A percentile compares a stretch with the other conserved stretches of the same genome.
These are phyloP conservation scores for Phalanger gymnotis DNA, from an alignment of 2,797 vertebrate genomes.

Conservation along the genomic window DNA sequence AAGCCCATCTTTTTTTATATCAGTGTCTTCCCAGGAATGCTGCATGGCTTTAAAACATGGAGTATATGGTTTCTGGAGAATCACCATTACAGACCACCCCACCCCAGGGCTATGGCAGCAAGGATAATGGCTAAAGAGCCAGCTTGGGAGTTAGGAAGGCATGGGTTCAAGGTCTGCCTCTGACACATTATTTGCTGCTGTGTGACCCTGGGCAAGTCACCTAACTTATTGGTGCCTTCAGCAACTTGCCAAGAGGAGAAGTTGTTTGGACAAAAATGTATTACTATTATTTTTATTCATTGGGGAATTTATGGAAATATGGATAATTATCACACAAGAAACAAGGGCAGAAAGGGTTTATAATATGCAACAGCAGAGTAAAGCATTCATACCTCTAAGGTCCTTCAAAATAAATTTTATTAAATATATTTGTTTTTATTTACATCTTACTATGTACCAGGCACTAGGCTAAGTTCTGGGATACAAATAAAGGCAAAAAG, in stretches of 20 bases:
- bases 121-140: neutral
- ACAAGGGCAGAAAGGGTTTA: neutral
- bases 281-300: neutral
- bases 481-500: neutral
- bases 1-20: neutral
- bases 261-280: neutral
- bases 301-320: neutral
- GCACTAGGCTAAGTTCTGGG: neutral
- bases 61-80: neutral
- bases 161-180: neutral
- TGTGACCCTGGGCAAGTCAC: neutral
- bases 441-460: neutral
- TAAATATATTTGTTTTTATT: neutral
- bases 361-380: neutral
- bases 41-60: neutral
- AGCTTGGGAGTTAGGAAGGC: neutral
- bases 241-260: neutral
- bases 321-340: neutral
- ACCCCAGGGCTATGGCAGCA: neutral
- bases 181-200: neutral
- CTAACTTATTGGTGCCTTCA: neutral
- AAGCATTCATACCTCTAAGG: neutral
- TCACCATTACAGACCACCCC: neutral
- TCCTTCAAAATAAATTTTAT: neutral
- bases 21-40: neutral